Base-by-base conservation (phyloP, 2,113 vertebrate genomes). In the Lipophrys pholis region DNA sequence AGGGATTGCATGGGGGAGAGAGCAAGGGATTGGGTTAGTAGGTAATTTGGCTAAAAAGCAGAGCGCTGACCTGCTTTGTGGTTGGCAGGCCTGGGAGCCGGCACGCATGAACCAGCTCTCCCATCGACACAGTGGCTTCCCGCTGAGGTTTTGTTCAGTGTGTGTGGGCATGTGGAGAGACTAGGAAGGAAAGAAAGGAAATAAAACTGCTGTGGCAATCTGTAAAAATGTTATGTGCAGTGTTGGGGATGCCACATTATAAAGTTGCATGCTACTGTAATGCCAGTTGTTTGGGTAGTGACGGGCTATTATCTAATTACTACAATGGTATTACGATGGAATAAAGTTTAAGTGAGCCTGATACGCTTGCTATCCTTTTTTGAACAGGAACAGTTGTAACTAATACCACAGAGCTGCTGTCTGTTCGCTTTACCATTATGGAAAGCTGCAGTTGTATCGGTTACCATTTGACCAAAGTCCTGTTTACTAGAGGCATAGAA, bases 21-120 rank as follows among this genome's bases (percentile, higher is more conserved):
- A 57, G 16, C 61, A 62, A 73, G 87, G 70, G 76, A 76, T 76
- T 80, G 84, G 82, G 78, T 82, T 83, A 83, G 87, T 89, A 83
- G 91, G 86, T 92, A 84, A 90, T 88, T 90, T 86, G 85, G 89
- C 76, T 76, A 81, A 76, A 88, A 85, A 90, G 74, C 80, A 82
- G 46, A 81, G 85, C 35, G 36, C 69, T 83, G 87, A 85, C 84
- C 85, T 85, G 83, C 85, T 87, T 89, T 82, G 84, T 82, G 41
- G 69, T 70, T 72, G 62, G 30, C 56, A 69, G 76, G 77, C 80
- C 80, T 76, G 78, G 62, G 69, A 85, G 77, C 63, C 60, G 8
- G 57, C 16, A 81, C 36, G 66, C 77, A 79, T 73, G 84, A 80
- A 84, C 62, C 70, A 8, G 66, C 77, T 69, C 82, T 82, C 83